phyloP scores from a whole-genome alignment of 2,888 invertebrate species.

The Hypomecis atomaria region DNA sequence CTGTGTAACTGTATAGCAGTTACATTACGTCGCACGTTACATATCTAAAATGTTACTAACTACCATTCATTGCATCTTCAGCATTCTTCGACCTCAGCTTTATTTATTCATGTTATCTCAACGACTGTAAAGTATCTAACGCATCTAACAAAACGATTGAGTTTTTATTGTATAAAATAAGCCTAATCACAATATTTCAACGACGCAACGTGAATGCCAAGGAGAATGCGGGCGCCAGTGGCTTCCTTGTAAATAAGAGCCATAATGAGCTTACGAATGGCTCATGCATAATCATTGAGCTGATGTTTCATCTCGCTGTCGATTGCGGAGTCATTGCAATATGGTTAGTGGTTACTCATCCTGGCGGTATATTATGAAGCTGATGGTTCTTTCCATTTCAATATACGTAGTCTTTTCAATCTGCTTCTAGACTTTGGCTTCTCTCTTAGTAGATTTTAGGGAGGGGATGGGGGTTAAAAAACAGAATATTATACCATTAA shows the following conservation, averaged over 20 bases:
- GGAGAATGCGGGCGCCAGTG: slow-evolving; percentile 35
- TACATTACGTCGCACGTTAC: background rate
- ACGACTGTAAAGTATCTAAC: background rate
- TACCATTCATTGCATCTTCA: background rate
- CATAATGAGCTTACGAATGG: slow-evolving; percentile 51
- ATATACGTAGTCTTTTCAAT: too few species aligned
- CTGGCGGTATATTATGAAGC: too few species aligned
- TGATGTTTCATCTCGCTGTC: slow-evolving; percentile 55
- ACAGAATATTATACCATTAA: too few species aligned
- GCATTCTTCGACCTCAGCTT: too few species aligned
- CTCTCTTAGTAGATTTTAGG: too few species aligned
- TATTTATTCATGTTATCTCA: background rate
- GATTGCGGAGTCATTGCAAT: slow-evolving; percentile 39
- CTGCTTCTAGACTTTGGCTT: too few species aligned
- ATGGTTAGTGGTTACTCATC: background rate
- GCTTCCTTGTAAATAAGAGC: slow-evolving; percentile 51
- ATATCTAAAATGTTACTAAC: background rate
- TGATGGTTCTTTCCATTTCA: too few species aligned
- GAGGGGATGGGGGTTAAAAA: too few species aligned
- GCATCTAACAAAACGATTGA: background rate
- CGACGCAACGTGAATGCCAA: slow-evolving; percentile 29
- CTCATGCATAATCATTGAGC: slow-evolving; percentile 51
- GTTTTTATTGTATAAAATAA: background rate
- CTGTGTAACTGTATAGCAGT: too few species aligned
- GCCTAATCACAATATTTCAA: slow-evolving; percentile 6